Conservation (phyloP, 92 coral and sea anemone species). For the Phymanthus crucifer region DNA sequence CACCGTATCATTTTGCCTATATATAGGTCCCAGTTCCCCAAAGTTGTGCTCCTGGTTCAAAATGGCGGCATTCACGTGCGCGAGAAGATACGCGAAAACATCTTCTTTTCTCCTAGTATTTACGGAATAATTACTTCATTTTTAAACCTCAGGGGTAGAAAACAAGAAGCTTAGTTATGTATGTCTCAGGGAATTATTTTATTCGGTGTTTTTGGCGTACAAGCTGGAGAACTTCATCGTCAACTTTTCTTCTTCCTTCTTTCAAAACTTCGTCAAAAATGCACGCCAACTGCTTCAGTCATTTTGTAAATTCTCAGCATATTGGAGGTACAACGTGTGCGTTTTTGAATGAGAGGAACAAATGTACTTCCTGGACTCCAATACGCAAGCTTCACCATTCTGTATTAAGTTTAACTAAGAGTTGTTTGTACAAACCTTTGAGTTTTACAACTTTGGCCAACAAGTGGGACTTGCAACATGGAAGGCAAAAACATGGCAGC, state of each 20-base stretch:
- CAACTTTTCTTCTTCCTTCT: background rate
- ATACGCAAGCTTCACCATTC: background rate
- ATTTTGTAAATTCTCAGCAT: background rate
- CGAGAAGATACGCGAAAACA: background rate
- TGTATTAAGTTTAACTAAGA: background rate
- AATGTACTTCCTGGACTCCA: background rate
- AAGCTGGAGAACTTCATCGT: background rate
- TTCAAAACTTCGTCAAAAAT: background rate
- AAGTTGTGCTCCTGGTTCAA: background rate
- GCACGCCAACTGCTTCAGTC: background rate
- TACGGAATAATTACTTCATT: background rate
- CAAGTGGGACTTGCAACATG: background rate
- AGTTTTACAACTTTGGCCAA: background rate
- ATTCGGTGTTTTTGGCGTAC: background rate
- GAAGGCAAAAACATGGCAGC: background rate
- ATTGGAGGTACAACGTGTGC: background rate
- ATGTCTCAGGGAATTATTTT: background rate
- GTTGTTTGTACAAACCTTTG: background rate
- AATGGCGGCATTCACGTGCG: slow-evolving; percentile 15
- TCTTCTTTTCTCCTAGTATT: background rate
- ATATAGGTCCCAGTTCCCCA: background rate
- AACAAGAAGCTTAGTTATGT: background rate
- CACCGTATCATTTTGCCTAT: background rate
- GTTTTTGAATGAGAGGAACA: background rate
- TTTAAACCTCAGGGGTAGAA: background rate